Conservation (phyloP, 2,888 invertebrate genomes). For the Scaeva pyrastri region DNA sequence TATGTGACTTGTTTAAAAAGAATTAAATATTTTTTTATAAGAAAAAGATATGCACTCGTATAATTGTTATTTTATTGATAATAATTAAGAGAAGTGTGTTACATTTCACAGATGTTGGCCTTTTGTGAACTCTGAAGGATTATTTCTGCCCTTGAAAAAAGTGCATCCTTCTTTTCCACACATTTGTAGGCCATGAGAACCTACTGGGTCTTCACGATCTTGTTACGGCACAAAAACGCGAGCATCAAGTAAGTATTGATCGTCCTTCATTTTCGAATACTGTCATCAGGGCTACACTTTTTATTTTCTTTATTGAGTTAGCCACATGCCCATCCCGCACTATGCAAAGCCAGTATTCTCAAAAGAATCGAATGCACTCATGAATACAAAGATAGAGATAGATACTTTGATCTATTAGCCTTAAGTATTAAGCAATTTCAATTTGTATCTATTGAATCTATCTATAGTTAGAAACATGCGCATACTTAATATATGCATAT, state of each 20-base stretch:
- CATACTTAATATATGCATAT: not conserved
- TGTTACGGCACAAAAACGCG: too few relatives aligned
- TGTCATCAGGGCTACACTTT: too few relatives aligned
- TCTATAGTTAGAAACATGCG: not conserved
- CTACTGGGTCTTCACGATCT: too few relatives aligned
- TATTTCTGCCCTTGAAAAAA: too few relatives aligned
- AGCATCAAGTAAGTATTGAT: not conserved
- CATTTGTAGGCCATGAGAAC: too few relatives aligned
- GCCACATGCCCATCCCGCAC: not conserved
- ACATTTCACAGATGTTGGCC: too few relatives aligned
- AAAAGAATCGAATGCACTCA: not conserved
- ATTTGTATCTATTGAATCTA: constrained; percentile 35
- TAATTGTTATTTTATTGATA: too few relatives aligned
- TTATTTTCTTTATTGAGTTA: not conserved
- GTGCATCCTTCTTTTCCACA: too few relatives aligned
- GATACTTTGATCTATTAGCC: not conserved
- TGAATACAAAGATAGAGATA: not conserved
- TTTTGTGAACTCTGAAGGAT: too few relatives aligned
- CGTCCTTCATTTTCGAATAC: not conserved
- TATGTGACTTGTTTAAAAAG: not conserved
- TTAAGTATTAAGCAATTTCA: constrained; percentile 19
- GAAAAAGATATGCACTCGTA: not conserved
- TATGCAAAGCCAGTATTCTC: too few relatives aligned
- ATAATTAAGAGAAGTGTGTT: too few relatives aligned
- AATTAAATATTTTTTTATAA: not conserved